Evolutionary conservation across 2,797 vertebrate genomes (phyloP), one percentile per base, ranked within the genome.

Genomic region (Xyrichtys novacula): DNA sequence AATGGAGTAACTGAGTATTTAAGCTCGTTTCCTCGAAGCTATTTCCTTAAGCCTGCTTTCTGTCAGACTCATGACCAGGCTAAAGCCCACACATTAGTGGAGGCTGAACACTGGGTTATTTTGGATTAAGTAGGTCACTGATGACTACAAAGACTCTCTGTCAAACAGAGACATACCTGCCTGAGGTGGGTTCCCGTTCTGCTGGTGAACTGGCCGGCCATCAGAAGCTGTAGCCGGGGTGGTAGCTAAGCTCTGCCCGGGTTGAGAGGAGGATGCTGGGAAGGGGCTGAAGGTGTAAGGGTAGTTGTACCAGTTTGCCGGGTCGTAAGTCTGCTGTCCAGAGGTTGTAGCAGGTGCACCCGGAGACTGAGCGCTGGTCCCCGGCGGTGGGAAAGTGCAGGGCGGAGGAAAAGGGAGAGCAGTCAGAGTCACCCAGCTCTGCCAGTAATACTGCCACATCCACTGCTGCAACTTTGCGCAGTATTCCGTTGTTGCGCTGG

Each of bases 371-470:
- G 39, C 60, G 26, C 32, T 5, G 0, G 47, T 22, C 7, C 39
- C 85, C 28, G 65, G 69, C 38, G 56, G 62, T 20, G 85, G 49
- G 7, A 71, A 64, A 74, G 11, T 81, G 75, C 81, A 77, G 28
- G 82, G 69, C 42, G 83, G 76, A 10, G 87, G 72, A 23, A 90
- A 77, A 11, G 87, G 74, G 26, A 90, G 74, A 15, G 88, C 59
- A 10, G 89, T 81, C 38, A 92, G 78, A 16, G 84, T 44, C 74
- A 80, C 6, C 88, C 95, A 95, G 91, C 89, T 91, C 88, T 96
- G 96, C 96, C 96, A 97, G 91, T 97, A 95, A 48, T 94, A 96
- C 81, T 95, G 95, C 96, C 96, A 98, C 63, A 98, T 95, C 97
- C 97, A 98, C 71, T 92, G 95, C 91, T 97, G 97, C 65, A 98